Evolutionary conservation across 2,797 vertebrate species (phyloP), one percentile per base, ranked within the genome.

Genomic region (Pangasius sanitwongsei): DNA sequence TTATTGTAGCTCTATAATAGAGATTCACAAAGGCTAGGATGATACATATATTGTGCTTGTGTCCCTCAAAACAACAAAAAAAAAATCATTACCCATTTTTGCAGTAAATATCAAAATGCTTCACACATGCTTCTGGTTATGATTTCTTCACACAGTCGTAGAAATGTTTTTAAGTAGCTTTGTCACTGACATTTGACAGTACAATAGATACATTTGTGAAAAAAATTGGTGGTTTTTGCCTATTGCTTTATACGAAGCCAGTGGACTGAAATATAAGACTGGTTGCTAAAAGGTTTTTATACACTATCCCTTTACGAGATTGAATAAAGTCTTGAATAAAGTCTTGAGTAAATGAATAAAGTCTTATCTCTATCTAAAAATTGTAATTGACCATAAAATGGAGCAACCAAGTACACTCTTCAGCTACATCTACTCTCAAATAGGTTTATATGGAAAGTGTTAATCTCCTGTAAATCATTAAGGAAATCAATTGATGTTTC

Each of bases 141-240:
- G 34, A 85, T 86, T 44, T 85, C 13, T 57, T 11, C 9, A 89
- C 25, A 55, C 53, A 67, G n/a, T 69, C 55, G 9, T 86, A 44
- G 5, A 25, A 85, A 53, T 81, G 20, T 86, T 80, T 81, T 82
- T 50, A 85, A 69, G 37, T 72, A 69, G 65, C 37, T 34, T 53
- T 50, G 20, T 89, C 53, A 81, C n/a, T 63, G 63, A 41, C 16
- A 5, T 80, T 59, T 89, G 63, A n/a, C 74, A 69, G 44, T 23
- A 70, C 15, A 81, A 48, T 34, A 86, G 50, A 86, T 23, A 55
- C 48, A 78, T 63, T 75, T 83, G 41, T 50, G 37, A n/a, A 61
- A 78, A 78, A 61, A 57, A 82, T 0, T 25, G 59, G 37, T 37
- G 37, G 1, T 20, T 41, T 20, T 59, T 59, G 55, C 11, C 12